Evolutionary conservation across 2,113 vertebrate genomes (phyloP).

Genomic region (Cinclus mexicanus): DNA sequence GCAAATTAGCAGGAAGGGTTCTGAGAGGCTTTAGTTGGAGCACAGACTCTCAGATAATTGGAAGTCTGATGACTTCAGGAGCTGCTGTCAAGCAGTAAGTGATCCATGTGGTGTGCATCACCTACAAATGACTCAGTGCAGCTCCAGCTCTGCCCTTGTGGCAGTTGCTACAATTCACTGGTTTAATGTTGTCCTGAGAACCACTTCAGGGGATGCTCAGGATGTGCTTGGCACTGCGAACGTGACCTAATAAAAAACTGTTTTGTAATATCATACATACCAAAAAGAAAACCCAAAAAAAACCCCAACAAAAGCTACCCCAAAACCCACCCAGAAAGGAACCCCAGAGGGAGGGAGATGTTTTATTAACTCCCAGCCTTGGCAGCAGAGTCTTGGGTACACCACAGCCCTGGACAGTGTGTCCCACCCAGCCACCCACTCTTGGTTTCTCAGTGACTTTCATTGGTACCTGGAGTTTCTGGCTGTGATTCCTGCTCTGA

Average conservation of each 20-base stretch:
- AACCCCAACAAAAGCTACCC: no score
- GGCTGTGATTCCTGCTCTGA: not conserved
- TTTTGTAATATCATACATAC: not conserved
- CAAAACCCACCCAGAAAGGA: not conserved
- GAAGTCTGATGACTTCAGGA: not conserved
- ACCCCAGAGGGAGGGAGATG: not conserved
- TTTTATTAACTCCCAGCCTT: slow-evolving; percentile 48
- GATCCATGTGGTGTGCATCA: slow-evolving; percentile 54
- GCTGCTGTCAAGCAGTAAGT: slow-evolving; percentile 15
- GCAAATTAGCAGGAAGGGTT: not conserved
- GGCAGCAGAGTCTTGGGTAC: not conserved
- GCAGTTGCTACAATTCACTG: slow-evolving; percentile 40
- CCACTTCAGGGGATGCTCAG: slow-evolving; percentile 6
- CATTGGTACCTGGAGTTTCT: not conserved
- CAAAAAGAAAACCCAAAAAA: not conserved
- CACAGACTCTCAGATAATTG: not conserved
- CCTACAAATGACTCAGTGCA: not conserved
- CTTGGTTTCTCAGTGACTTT: not conserved
- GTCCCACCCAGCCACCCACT: not conserved
- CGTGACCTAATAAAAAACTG: slow-evolving; percentile 52
- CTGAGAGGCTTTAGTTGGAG: not conserved
- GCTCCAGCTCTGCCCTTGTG: slow-evolving; percentile 51
- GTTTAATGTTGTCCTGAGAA: slow-evolving; percentile 53
- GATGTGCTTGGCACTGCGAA: slow-evolving; percentile 13
- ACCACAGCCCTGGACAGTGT: not conserved